A percentile compares a stretch with the other conserved stretches of the same genome.
phyloP scores from a whole-genome alignment of 2,113 vertebrate species.

The Oreotrochilus melanogaster region DNA sequence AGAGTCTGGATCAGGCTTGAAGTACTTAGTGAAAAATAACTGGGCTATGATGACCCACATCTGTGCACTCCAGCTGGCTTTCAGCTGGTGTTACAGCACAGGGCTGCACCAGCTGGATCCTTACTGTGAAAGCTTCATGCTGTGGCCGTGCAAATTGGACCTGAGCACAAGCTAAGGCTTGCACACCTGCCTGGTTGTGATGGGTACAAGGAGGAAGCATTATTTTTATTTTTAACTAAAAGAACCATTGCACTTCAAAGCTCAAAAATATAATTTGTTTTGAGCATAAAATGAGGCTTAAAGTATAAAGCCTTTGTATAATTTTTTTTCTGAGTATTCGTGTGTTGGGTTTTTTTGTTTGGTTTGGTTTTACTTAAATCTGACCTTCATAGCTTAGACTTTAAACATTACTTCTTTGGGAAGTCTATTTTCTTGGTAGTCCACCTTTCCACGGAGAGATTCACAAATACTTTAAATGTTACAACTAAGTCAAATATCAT shows the following conservation, averaged over 20 bases:
- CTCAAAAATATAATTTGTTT: neutral
- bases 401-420: neutral
- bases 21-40: neutral
- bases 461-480: slow-evolving; percentile 54
- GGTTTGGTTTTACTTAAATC: neutral
- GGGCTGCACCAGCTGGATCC: neutral
- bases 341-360: neutral
- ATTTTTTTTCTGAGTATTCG: neutral
- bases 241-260: neutral
- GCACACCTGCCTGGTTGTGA: neutral
- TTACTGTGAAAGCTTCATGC: neutral
- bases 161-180: fast-evolving
- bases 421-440: neutral
- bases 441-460: neutral
- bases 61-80: neutral
- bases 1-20: neutral
- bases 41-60: neutral
- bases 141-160: neutral
- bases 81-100: neutral
- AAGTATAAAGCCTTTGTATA: neutral
- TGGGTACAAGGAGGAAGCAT: neutral
- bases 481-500: slow-evolving; percentile 35
- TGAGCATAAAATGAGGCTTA: neutral
- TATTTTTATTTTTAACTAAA: neutral
- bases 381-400: neutral